Conservation (phyloP, 2,113 vertebrate species). For the Panurus biarmicus region DNA sequence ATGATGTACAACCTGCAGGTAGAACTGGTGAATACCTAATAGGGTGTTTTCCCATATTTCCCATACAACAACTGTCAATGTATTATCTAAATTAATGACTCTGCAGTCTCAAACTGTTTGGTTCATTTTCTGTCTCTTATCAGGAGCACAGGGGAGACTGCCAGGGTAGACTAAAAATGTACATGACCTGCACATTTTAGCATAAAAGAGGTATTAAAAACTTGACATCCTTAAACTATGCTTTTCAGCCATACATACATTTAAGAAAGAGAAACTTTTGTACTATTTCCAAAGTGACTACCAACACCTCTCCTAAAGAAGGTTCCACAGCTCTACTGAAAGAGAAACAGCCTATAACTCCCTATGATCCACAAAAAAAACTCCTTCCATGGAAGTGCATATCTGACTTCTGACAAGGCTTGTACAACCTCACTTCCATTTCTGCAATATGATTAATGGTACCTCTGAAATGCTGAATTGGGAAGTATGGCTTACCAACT, state of each 20-base stretch:
- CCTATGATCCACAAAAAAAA: neutral
- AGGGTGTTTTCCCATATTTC: neutral
- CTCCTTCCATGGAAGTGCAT: neutral
- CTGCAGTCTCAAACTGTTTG: neutral
- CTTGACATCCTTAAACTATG: neutral
- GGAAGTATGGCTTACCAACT: neutral
- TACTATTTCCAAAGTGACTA: neutral
- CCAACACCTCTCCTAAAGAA: neutral
- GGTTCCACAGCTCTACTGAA: neutral
- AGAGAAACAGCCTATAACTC: neutral
- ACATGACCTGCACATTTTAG: neutral
- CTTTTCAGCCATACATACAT: neutral
- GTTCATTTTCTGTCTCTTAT: neutral
- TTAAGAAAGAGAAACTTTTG: neutral
- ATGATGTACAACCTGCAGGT: neutral
- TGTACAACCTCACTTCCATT: neutral
- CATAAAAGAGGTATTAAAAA: neutral
- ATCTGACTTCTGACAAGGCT: neutral
- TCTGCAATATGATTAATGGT: neutral
- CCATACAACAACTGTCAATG: neutral
- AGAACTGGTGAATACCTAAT: neutral
- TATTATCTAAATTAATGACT: slow-evolving; percentile 9
- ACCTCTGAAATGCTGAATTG: neutral
- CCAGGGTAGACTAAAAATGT: neutral
- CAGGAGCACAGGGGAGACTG: neutral